These are phyloP conservation scores for Phorcus lineatus DNA, from an alignment of 2,888 invertebrate species.

Conservation along the genomic window DNA sequence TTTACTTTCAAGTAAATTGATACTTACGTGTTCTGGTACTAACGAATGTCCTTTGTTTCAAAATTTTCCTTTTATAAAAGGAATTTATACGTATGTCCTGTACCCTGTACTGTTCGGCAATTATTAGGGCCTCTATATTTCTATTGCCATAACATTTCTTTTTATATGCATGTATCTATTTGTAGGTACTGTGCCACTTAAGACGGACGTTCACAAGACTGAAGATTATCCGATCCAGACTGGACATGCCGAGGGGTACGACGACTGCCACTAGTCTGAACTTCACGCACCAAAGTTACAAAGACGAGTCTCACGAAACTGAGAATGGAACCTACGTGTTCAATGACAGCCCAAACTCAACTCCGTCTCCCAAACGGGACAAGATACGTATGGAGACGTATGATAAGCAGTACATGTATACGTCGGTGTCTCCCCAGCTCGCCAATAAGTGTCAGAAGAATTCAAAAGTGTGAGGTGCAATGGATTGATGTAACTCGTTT, in stretches of 20 bases:
- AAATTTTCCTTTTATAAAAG: no score
- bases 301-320: slow-evolving; percentile 1
- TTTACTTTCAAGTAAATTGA: no score
- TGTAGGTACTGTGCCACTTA: slow-evolving; percentile 12
- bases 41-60: no score
- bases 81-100: no score
- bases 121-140: no score
- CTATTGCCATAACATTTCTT: no score
- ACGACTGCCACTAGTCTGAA: slow-evolving; percentile 23
- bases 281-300: neutral
- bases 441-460: neutral
- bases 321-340: neutral
- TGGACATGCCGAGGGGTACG: slow-evolving; percentile 4
- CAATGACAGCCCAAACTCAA: neutral
- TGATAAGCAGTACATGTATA: neutral
- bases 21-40: no score
- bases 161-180: no score
- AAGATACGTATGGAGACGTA: neutral
- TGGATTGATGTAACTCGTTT: no score
- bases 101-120: no score
- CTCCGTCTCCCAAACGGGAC: neutral
- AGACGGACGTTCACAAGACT: slow-evolving; percentile 22
- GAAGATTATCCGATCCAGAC: slow-evolving; percentile 9
- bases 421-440: neutral
- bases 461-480: neutral